Evolutionary conservation across 2,888 invertebrate genomes (phyloP), one percentile per base, ranked within the genome.

Genomic region (Venusia cambrica): DNA sequence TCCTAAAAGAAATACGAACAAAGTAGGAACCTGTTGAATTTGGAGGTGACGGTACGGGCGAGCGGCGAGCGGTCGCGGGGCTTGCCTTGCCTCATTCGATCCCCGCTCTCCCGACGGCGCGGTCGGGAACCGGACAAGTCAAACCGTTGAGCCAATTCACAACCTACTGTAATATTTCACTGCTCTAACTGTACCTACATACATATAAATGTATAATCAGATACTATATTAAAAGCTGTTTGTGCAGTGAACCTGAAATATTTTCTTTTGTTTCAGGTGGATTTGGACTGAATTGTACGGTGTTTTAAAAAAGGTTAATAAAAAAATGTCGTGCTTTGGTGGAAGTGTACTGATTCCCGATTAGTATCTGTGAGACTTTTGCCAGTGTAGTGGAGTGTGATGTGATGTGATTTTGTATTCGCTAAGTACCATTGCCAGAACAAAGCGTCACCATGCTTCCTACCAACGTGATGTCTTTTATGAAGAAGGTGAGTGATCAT

Each of bases 401-500:
- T 59, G 47, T 62, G 70, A 59, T 54, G 69, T 68, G 64, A 69
- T 64, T 58, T 67, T 71, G 67, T 73, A 67, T 62, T 61, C 54
- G 62, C 54, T 54, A 53, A 64, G 69, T 64, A 62, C 38, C 52
- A 55, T 48, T 44, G 26, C 33, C 38, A 53, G 48, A 57, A 52
- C 46, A 70, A 65, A 61, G 49, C 68, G 65, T 61, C 89, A 91
- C 87, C 88, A 96, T 96, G 96, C 90, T 95, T 91, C 95, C 95
- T 51, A 94, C 94, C 59, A 95, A 95, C 84, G 94, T 95, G 68
- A 94, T 95, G 93, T 95, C 95, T 61, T 95, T 95, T 83, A 94
- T 96, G 93, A 95, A 95, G 83, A 95, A 95, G 94, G 96, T 96
- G 73, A 91, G 92, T 85, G 4, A 2, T n/a, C n/a, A n/a, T n/a